Conservation (phyloP, 1,140 invertebrate genomes). For the Papilio helenus region DNA sequence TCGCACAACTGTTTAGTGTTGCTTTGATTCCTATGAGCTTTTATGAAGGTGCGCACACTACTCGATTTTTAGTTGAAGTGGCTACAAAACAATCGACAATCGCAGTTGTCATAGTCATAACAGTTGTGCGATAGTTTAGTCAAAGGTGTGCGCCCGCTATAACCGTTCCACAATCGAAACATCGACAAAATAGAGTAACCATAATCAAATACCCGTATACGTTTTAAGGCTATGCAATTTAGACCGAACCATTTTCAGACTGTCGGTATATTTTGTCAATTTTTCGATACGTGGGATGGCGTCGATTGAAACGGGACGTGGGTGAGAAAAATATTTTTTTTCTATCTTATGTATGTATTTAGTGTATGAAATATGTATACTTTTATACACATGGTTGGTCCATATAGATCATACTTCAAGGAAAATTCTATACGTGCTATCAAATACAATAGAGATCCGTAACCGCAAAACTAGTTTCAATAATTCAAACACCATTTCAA, state of each 20-base stretch:
- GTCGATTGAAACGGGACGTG: not conserved
- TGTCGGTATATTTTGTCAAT: conserved; percentile 30
- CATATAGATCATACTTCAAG: conserved; percentile 44
- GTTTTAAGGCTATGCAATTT: conserved; percentile 21
- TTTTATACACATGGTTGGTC: not conserved
- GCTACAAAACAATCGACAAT: too few species aligned
- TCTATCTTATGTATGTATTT: not conserved
- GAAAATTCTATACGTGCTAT: conserved; percentile 42
- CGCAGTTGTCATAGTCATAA: too few species aligned
- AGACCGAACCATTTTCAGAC: conserved; percentile 19
- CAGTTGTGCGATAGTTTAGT: too few species aligned
- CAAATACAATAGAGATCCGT: conserved; percentile 46
- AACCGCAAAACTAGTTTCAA: conserved; percentile 51
- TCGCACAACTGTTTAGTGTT: too few species aligned
- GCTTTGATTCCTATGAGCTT: too few species aligned
- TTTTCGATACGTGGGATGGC: conserved; percentile 24
- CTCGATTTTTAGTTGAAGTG: too few species aligned
- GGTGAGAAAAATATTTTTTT: conserved; percentile 8
- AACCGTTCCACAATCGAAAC: not conserved
- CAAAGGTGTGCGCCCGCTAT: not conserved
- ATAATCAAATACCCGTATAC: conserved; percentile 14
- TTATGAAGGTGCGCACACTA: too few species aligned
- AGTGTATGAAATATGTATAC: not conserved
- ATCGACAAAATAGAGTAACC: not conserved
- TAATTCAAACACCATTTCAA: conserved; percentile 37